Conservation (phyloP, 2,113 vertebrate species). For the Platycercus adscitus region DNA sequence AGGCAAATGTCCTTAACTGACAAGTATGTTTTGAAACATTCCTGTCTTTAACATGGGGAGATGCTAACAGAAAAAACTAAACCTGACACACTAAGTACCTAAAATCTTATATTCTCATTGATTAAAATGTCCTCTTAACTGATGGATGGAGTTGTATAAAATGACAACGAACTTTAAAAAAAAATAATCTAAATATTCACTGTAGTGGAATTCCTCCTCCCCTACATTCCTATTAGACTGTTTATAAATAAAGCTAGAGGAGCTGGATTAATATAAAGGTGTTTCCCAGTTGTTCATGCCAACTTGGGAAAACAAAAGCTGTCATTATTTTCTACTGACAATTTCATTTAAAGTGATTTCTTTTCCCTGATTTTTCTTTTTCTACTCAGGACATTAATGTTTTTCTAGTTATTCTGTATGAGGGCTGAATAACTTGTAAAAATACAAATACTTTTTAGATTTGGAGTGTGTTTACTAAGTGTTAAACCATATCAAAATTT, state of each 20-base stretch:
- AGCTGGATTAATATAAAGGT: neutral
- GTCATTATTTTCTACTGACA: neutral
- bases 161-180: neutral
- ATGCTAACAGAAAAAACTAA: neutral
- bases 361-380: neutral
- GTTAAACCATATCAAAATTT: neutral
- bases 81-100: neutral
- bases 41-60: neutral
- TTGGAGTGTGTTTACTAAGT: neutral
- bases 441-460: neutral
- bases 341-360: neutral
- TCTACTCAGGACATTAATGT: neutral
- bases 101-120: neutral
- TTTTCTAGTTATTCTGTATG: neutral
- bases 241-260: neutral
- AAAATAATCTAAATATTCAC: neutral
- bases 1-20: neutral
- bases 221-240: neutral
- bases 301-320: neutral
- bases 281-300: neutral
- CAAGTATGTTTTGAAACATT: neutral
- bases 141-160: neutral
- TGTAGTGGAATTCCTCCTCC: rapidly evolving
- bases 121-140: neutral
- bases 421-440: neutral